phyloP scores from a whole-genome alignment of 1,140 invertebrate species.

The Brachystomella parvula region DNA sequence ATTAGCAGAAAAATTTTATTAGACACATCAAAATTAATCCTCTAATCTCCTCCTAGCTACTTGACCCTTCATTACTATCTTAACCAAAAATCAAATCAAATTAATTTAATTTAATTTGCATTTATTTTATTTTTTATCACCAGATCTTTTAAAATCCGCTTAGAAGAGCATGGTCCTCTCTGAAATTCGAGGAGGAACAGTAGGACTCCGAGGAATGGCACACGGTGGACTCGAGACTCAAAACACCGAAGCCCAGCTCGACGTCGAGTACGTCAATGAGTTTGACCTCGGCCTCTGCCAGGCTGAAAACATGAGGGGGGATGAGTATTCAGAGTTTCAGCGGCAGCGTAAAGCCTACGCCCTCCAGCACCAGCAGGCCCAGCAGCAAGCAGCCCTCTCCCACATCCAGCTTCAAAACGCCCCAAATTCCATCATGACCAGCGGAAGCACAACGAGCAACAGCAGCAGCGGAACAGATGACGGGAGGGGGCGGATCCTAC shows the following conservation, averaged over 20 bases:
- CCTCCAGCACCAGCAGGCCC: constrained; percentile 12
- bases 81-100: too few relatives aligned
- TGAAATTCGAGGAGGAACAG: neutral
- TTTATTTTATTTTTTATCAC: too few relatives aligned
- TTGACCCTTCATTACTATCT: too few relatives aligned
- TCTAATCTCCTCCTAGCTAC: too few relatives aligned
- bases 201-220: neutral
- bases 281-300: constrained; percentile 16
- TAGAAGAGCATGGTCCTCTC: neutral
- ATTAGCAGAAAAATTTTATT: too few relatives aligned
- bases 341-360: neutral
- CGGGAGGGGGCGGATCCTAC: neutral
- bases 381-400: constrained; percentile 20
- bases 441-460: neutral
- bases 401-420: constrained; percentile 24
- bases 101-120: too few relatives aligned
- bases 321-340: constrained; percentile 1
- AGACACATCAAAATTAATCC: too few relatives aligned
- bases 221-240: neutral
- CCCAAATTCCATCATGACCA: constrained; percentile 9
- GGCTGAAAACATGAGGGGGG: constrained; percentile 8
- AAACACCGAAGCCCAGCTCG: neutral
- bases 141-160: neutral
- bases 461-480: neutral
- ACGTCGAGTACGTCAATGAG: neutral